Conservation (phyloP, 2,113 vertebrate genomes). For the Chaetura pelagica region DNA sequence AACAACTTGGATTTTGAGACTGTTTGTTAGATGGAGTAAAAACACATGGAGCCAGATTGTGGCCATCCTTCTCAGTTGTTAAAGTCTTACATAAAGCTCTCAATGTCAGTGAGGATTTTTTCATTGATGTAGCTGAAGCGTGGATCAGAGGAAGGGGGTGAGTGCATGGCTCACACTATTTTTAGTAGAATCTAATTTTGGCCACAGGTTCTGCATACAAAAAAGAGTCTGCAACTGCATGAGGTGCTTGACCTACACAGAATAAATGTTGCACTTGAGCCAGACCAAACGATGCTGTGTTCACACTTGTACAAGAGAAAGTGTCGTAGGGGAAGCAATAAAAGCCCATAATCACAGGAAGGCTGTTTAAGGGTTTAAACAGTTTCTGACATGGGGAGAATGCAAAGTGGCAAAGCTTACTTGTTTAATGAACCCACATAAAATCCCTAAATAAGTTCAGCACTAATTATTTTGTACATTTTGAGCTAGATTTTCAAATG, state of each 20-base stretch:
- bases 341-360: not conserved
- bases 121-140: not conserved
- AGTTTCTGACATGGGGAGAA: not conserved
- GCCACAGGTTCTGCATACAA: not conserved
- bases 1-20: not conserved
- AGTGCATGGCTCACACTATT: not conserved
- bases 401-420: not conserved
- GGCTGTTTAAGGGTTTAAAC: not conserved
- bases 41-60: not conserved
- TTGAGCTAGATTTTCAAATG: not conserved
- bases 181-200: not conserved
- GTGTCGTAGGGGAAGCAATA: not conserved
- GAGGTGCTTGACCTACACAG: not conserved
- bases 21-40: not conserved
- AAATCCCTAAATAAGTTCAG: not conserved
- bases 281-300: not conserved
- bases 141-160: not conserved
- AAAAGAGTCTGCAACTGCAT: not conserved
- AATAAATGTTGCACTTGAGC: not conserved
- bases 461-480: conserved; percentile 10
- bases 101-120: not conserved
- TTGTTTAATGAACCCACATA: not conserved
- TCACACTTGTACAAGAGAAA: not conserved
- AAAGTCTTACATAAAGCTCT: not conserved
- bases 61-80: not conserved